Conservation (phyloP, 2,113 vertebrate genomes). For the Amia ocellicauda region DNA sequence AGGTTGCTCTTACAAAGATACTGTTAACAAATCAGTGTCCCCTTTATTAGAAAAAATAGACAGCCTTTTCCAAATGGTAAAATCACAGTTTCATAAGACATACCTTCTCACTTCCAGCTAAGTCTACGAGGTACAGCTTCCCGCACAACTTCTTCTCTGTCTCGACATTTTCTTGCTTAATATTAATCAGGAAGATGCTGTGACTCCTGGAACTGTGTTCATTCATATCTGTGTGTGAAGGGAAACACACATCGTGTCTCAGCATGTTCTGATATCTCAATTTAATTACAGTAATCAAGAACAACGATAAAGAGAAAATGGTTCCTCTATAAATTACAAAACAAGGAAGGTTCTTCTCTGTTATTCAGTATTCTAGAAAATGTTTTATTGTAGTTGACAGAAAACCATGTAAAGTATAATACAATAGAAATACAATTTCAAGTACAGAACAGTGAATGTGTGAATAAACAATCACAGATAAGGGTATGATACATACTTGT, state of each 20-base stretch:
- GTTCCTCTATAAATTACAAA: too few relatives aligned
- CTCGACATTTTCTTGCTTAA: slow-evolving; percentile 95
- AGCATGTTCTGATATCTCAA: neutral
- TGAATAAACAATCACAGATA: neutral
- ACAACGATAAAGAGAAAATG: too few relatives aligned
- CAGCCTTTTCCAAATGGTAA: neutral
- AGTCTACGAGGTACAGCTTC: slow-evolving; percentile 93
- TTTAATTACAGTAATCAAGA: too few relatives aligned
- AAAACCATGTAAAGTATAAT: too few relatives aligned
- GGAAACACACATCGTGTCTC: neutral
- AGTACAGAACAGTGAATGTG: neutral
- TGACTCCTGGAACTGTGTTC: slow-evolving; percentile 97
- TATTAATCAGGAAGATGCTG: slow-evolving; percentile 94
- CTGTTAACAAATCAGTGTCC: too few relatives aligned
- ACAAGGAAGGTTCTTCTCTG: too few relatives aligned
- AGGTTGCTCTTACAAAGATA: too few relatives aligned
- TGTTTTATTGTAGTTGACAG: too few relatives aligned
- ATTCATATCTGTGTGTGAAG: slow-evolving; percentile 85
- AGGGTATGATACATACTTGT: slow-evolving; percentile 73
- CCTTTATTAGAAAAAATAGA: neutral
- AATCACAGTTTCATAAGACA: slow-evolving; percentile 22
- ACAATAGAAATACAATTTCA: too few relatives aligned
- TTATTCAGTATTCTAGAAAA: too few relatives aligned
- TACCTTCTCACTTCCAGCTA: slow-evolving; percentile 96
- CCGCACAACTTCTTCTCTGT: slow-evolving; percentile 92